These are phyloP conservation scores for Dendronephthya gigantea DNA, from an alignment of 64 coral and sea anemone species.

Conservation along the genomic window DNA sequence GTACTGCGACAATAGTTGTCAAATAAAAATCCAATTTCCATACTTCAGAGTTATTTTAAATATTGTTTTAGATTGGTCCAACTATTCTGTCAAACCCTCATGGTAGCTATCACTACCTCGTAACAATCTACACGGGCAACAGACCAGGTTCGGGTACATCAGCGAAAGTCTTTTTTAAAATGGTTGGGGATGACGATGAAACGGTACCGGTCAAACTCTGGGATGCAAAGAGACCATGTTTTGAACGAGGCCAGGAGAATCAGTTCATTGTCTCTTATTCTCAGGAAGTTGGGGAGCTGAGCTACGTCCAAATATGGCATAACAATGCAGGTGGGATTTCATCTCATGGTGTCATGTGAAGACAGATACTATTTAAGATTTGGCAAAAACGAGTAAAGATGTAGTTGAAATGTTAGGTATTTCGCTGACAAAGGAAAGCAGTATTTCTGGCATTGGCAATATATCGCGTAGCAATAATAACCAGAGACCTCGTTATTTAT, in stretches of 20 bases:
- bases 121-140: constrained; percentile 70
- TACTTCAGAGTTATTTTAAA: neutral
- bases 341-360: no score
- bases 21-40: no score
- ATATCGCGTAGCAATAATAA: neutral
- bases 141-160: constrained; percentile 71
- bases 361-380: no score
- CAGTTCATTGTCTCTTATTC: constrained; percentile 50
- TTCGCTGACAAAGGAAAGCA: no score
- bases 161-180: constrained; percentile 59
- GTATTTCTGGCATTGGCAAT: no score
- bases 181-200: constrained; percentile 63
- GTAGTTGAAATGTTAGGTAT: no score
- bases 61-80: neutral
- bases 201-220: constrained; percentile 40
- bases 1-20: no score
- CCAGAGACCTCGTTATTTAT: neutral
- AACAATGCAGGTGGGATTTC: constrained; percentile 57
- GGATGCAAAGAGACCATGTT: constrained; percentile 57
- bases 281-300: constrained; percentile 40
- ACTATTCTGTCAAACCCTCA: neutral
- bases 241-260: constrained; percentile 77
- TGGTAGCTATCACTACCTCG: constrained; percentile 38
- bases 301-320: constrained; percentile 73
- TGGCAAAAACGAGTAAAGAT: no score